Evolutionary conservation across 2,113 vertebrate genomes (phyloP).

Genomic region (Oxyura jamaicensis): DNA sequence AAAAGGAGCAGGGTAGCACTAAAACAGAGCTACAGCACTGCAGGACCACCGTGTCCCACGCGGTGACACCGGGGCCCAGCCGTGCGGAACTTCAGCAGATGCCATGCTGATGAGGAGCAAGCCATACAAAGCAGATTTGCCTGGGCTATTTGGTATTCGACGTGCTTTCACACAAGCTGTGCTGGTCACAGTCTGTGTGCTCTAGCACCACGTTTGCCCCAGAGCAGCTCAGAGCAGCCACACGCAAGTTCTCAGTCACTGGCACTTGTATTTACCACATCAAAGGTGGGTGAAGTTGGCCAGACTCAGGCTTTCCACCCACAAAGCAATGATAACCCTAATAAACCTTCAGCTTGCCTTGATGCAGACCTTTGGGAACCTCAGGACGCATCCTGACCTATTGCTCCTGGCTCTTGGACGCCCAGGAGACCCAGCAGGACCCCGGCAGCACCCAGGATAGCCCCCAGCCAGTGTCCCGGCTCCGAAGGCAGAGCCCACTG

Average conservation of each 20-base stretch:
- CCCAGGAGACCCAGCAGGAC: not conserved
- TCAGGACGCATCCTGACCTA: not conserved
- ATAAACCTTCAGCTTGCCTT: not conserved
- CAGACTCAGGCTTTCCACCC: not conserved
- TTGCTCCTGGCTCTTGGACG: not conserved
- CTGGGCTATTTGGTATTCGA: not conserved
- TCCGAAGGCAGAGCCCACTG: not conserved
- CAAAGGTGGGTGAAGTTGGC: not conserved
- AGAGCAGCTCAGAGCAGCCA: too few relatives aligned
- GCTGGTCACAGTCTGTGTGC: not conserved
- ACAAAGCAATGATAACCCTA: not conserved
- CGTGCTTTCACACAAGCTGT: rapidly evolving
- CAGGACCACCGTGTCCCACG: not conserved
- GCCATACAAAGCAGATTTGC: not conserved
- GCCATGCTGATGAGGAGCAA: rapidly evolving
- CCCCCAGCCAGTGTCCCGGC: not conserved
- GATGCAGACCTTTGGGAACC: not conserved
- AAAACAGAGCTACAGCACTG: rapidly evolving
- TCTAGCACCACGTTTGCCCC: not conserved
- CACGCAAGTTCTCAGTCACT: too few relatives aligned
- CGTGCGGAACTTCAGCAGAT: not conserved
- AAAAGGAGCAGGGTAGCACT: not conserved
- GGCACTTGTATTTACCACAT: not conserved
- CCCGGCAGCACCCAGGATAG: not conserved
- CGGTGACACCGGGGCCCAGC: not conserved